Base-by-base conservation (phyloP, 2,888 invertebrate species). In the Chalcosyrphus nemorum region DNA sequence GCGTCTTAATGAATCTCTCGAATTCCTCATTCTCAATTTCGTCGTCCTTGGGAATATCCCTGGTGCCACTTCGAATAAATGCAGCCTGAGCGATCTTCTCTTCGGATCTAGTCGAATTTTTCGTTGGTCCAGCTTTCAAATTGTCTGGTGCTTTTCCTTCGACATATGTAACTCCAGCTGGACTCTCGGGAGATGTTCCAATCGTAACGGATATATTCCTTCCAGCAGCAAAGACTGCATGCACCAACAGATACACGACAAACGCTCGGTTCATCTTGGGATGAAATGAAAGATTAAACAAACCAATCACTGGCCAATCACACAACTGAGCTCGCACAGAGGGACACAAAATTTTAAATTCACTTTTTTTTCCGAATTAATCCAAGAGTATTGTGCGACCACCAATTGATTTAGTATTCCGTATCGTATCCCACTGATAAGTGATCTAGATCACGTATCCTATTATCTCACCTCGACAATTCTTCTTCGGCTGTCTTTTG, bases 81-180 rank as follows among this genome's bases (percentile, higher is more conserved):
- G 77, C 66, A 1, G 75, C 76, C 11, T 78, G 78, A 1, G 54
- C 5, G 35, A 76, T 71, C 41, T 6, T 63, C 17, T 63, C 78
- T 32, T 24, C 65, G 5, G 45, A 9, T 52, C 29, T 17, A 0
- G 61, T 63, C 11, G 21, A 24, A 21, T 61, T 82, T 27, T 63
- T 76, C 4, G 19, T 54, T 45, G 89, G 89, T 15, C 88, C 89
- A n/a, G 89, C 89, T 52, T 87, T 88, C 1, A 89, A 86, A 13
- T 91, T 91, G 1, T 88, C 88, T 0, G 91, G 89, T 7, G 90
- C 89, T 27, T 66, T 89, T n/a, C 89, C 90, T 59, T 90, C 88
- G 17, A 93, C 88, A 87, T 93, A 93, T 17, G 92, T 93, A 7
- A 93, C 93, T 84, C 92, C 93, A 3, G 93, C 93, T 4, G 93